Base-by-base conservation (phyloP, 1,140 invertebrate species). In the Temnothorax curvispinosus region DNA sequence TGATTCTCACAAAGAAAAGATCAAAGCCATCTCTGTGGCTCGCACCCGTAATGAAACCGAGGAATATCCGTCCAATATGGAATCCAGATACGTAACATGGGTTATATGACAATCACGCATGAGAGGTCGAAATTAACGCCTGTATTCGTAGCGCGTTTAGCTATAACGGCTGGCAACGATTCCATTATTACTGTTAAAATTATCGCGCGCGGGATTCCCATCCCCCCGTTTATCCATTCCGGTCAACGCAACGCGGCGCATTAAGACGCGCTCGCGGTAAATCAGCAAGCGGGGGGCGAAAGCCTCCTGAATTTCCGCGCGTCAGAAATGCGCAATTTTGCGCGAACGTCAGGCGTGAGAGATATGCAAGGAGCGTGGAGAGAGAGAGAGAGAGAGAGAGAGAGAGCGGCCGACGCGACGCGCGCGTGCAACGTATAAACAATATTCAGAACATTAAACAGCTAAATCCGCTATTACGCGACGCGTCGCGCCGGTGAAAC, bases 401-500 rank as follows among this genome's bases (percentile, higher is more conserved):
- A 27, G 27, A 27, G 27, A 27, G 35, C 52, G 67, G 21, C 2
- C 32, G 60, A 41, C 62, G 35, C 27, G 27, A 27, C 27, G 27
- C 47, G 78, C 62, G 38, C 50, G 80, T 21, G 80, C 67, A 54
- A 60, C 80, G 47, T 74, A 82, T 82, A 82, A 82, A 82, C 80
- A 82, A 82, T 69, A 82, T 82, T 82, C 80, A 38, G 80, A 50
- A 74, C 80, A 82, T 82, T 82, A 82, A 82, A 82, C 80, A 84
- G 69, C 67, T 74, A 84, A 84, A 84, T 84, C 80, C 80, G 80
- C 80, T 82, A 82, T 82, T 82, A 84, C 69, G 80, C 80, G 69
- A 60, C 54, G 67, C 52, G 41, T 50, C 89, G 88, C 88, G 87
- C 69, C 77, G 52, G 80, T 71, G 89, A 85, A 91, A 88, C 86